Evolutionary conservation across 2,888 invertebrate species (phyloP), one percentile per base, ranked within the genome.

Genomic region (Gortyna flavago): DNA sequence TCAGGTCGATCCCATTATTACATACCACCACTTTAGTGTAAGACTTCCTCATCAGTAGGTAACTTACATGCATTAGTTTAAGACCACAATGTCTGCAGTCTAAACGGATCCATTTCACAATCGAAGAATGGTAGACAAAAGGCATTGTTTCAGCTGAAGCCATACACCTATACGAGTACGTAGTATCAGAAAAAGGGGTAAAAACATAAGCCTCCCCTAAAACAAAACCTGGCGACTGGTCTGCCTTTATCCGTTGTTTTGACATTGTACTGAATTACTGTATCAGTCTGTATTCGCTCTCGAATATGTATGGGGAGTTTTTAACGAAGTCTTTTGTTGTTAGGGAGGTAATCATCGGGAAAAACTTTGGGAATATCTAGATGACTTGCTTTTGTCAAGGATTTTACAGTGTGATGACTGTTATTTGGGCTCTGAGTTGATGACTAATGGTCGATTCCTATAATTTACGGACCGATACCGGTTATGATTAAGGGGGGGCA

Each of bases 51-150:
- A n/a, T n/a, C 54, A 9, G 9, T 9, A 54, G 54, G 9, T 25
- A n/a, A n/a, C n/a, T n/a, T n/a, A 44, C 25, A 25, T 62, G 21
- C 44, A 51, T 79, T 51, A 54, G 32, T 72, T 68, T 74, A 44
- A 61, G 65, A 64, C 69, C 61, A 75, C 62, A 73, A 77, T 18
- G 59, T 59, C 57, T 77, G 62, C 59, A 69, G 67, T 41, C 65
- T 76, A 81, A 85, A 78, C 81, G 84, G 81, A 89, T 88, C 76
- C 82, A 82, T 87, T 80, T 81, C 84, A 84, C 85, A 85, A 89
- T 89, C 85, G 86, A 88, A 88, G 85, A 87, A 88, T 86, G 79
- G 87, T 83, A 78, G 84, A 91, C 90, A 86, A 91, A 92, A 87
- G 88, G 88, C 86, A 91, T 90, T 92, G 91, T 91, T 79, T 91